Percentiles rank a stretch among this genome's conserved stretches.
These are phyloP conservation scores for Myrmecobius fasciatus DNA, from an alignment of 2,113 vertebrate genomes.

Conservation along the genomic window DNA sequence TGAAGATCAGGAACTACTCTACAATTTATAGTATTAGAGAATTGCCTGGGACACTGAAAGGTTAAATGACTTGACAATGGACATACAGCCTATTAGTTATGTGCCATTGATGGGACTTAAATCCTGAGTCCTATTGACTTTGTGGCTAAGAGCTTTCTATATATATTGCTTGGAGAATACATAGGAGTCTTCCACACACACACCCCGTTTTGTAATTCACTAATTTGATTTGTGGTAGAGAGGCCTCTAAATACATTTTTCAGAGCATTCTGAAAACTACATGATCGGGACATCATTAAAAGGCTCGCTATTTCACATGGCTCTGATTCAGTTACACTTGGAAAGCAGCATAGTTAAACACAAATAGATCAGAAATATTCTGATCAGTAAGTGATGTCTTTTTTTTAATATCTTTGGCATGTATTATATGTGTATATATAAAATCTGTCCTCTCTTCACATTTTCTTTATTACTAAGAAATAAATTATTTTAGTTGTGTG, in stretches of 20 bases:
- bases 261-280: slow-evolving; percentile 21
- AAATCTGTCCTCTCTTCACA: not conserved
- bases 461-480: slow-evolving; percentile 5
- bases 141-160: not conserved
- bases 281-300: not conserved
- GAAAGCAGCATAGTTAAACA: not conserved
- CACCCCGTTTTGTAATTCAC: not conserved
- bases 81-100: not conserved
- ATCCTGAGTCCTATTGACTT: not conserved
- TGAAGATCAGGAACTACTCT: slow-evolving; percentile 43
- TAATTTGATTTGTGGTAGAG: slow-evolving; percentile 53
- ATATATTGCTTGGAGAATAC: not conserved
- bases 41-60: not conserved
- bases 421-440: not conserved
- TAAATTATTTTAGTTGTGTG: not conserved
- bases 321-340: not conserved
- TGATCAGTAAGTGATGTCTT: not conserved
- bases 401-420: not conserved
- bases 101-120: not conserved
- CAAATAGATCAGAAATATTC: slow-evolving; percentile 11
- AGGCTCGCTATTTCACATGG: not conserved
- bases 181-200: not conserved
- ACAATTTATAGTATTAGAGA: not conserved
- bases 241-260: slow-evolving; percentile 29
- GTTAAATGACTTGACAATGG: not conserved